Conservation (phyloP, 1,140 invertebrate genomes). For the Trichogramma pretiosum region DNA sequence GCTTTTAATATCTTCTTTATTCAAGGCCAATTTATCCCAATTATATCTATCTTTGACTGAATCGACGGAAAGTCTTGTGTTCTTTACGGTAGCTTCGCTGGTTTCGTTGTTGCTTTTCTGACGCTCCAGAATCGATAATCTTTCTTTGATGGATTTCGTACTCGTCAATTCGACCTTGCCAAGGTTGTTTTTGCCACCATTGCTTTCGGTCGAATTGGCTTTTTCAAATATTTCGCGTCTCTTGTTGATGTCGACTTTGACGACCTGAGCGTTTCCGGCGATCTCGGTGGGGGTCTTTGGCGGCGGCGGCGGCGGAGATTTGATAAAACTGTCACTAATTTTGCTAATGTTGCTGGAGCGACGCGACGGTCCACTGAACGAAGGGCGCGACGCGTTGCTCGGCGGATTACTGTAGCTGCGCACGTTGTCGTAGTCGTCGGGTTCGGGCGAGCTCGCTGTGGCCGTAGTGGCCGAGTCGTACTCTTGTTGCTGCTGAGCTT, state of each 20-base stretch:
- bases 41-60: constrained; percentile 54
- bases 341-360: constrained; percentile 31
- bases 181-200: constrained; percentile 34
- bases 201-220: constrained; percentile 31
- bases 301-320: too few relatives aligned
- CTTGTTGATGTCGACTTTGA: constrained; percentile 72
- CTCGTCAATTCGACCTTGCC: constrained; percentile 52
- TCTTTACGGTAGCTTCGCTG: constrained; percentile 36
- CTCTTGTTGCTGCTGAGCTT: constrained; percentile 30
- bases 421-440: constrained; percentile 75
- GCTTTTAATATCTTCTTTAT: constrained; percentile 29
- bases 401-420: constrained; percentile 60
- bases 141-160: constrained; percentile 61
- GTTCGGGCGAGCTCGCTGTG: constrained; percentile 53
- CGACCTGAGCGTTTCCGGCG: constrained; percentile 25
- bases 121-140: constrained; percentile 58
- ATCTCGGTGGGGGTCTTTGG: constrained; percentile 28
- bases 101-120: constrained; percentile 35
- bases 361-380: constrained; percentile 45
- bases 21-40: constrained; percentile 52
- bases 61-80: constrained; percentile 47
- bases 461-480: constrained; percentile 54
- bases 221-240: constrained; percentile 74
- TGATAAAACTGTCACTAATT: too few relatives aligned
- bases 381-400: constrained; percentile 68